Conservation (phyloP, 2,888 invertebrate species). For the Leptogaster cylindrica region DNA sequence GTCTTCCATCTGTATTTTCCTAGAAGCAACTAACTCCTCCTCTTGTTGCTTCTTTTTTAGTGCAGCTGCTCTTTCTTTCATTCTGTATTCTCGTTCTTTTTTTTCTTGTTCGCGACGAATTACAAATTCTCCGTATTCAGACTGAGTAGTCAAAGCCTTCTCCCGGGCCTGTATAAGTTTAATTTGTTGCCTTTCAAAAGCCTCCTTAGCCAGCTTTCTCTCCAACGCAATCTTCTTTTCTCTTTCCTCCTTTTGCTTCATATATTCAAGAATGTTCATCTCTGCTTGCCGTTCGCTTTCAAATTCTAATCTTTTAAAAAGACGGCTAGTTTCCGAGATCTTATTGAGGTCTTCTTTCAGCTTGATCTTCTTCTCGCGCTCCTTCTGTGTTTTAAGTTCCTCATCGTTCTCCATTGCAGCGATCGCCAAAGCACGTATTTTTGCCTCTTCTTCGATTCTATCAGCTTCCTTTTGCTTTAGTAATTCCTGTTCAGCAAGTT, state of each 20-base stretch:
- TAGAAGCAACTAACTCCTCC: constrained; percentile 54
- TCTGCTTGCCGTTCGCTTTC: constrained; percentile 60
- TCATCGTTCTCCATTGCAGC: constrained; percentile 56
- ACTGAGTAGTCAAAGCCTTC: constrained; percentile 55
- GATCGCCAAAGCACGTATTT: constrained; percentile 53
- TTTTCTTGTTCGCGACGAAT: constrained; percentile 59
- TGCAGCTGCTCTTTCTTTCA: constrained; percentile 57
- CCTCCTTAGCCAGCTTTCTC: constrained; percentile 55
- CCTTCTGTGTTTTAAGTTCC: constrained; percentile 53
- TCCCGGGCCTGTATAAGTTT: constrained; percentile 56
- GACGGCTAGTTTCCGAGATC: constrained; percentile 56
- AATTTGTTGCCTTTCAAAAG: constrained; percentile 58
- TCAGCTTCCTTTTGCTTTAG: constrained; percentile 58
- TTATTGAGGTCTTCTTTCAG: constrained; percentile 58
- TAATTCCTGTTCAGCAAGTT: constrained; percentile 57
- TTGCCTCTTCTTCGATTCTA: constrained; percentile 59
- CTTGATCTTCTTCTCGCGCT: constrained; percentile 54
- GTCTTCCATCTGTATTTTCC: constrained; percentile 57
- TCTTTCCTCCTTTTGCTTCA: constrained; percentile 57
- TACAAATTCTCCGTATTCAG: constrained; percentile 56
- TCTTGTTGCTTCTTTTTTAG: constrained; percentile 56
- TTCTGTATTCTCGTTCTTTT: constrained; percentile 60
- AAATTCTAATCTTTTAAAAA: constrained; percentile 58
- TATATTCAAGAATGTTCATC: constrained; percentile 58
- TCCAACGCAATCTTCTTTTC: constrained; percentile 56